Percentiles rank a stretch among this genome's conserved stretches.
These are phyloP conservation scores for Oceanodroma leucorhoa DNA, from an alignment of 2,797 vertebrate species.

Conservation along the genomic window DNA sequence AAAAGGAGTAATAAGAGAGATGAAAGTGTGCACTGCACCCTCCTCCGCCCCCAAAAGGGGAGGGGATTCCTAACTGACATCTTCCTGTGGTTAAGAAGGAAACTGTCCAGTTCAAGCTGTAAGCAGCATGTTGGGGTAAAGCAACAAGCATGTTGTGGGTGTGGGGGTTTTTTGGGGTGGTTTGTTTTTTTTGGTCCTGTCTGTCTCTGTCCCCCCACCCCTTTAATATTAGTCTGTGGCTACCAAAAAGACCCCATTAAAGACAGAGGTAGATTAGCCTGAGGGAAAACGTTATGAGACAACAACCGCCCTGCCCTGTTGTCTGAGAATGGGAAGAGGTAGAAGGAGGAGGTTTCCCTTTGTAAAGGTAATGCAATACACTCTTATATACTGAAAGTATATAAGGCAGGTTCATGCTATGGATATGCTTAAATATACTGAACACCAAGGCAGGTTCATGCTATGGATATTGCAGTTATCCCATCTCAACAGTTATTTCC, in stretches of 20 bases:
- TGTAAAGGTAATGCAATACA: neutral
- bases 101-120: neutral
- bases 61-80: rapidly evolving
- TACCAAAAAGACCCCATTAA: rapidly evolving
- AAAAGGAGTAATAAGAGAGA: neutral
- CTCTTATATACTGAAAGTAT: neutral
- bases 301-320: neutral
- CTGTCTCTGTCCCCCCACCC: neutral
- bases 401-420: too few species aligned
- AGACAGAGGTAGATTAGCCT: neutral
- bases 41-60: rapidly evolving
- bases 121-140: neutral
- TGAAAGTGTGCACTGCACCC: neutral
- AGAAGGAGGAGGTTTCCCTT: neutral
- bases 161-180: too few species aligned
- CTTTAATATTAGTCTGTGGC: neutral
- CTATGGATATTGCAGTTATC: neutral
- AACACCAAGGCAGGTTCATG: neutral
- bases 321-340: neutral
- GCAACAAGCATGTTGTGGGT: rapidly evolving
- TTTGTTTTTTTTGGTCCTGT: neutral
- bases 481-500: neutral
- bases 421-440: too few species aligned
- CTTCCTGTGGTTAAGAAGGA: neutral
- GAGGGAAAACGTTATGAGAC: neutral